phyloP scores from a whole-genome alignment of 2,797 vertebrate species.

The Periophthalmus magnuspinnatus region DNA sequence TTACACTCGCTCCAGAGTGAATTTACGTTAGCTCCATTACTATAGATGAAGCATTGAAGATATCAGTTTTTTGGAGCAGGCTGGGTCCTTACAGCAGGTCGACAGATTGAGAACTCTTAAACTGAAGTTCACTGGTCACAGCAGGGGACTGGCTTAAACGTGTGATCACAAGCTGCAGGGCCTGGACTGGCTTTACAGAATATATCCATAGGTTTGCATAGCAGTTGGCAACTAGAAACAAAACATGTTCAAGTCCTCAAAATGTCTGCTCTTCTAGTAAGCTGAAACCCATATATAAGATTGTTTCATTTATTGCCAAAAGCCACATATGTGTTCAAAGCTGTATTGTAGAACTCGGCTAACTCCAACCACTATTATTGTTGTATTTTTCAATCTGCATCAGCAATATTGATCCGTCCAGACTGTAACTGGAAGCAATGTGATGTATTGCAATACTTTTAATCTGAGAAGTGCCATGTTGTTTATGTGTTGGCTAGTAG shows the following conservation, averaged over 20 bases:
- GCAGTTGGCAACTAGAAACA: too few relatives aligned
- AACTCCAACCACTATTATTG: neutral
- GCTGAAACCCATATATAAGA: too few relatives aligned
- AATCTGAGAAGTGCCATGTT: neutral
- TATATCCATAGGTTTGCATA: too few relatives aligned
- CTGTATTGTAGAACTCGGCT: neutral
- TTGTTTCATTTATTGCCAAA: constrained; percentile 14
- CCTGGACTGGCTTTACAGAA: too few relatives aligned
- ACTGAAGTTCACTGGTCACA: constrained; percentile 41
- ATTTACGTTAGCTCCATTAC: neutral
- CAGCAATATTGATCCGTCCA: neutral
- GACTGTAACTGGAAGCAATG: too few relatives aligned
- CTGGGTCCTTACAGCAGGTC: constrained; percentile 31
- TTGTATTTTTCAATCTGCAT: neutral
- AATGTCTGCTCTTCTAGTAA: too few relatives aligned
- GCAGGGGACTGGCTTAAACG: constrained; percentile 51
- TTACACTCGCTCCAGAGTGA: too few relatives aligned
- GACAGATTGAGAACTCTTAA: constrained; percentile 65
- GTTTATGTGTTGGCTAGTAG: neutral
- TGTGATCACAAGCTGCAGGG: constrained; percentile 41
- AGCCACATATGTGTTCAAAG: neutral
- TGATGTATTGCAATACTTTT: too few relatives aligned
- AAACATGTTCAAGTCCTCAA: too few relatives aligned
- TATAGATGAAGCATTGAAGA: constrained; percentile 17
- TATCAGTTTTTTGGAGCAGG: constrained; percentile 39